Evolutionary conservation across 35 echinoderm and acorn worm genomes (phyloP).

Genomic region (Heliocidaris tuberculata): DNA sequence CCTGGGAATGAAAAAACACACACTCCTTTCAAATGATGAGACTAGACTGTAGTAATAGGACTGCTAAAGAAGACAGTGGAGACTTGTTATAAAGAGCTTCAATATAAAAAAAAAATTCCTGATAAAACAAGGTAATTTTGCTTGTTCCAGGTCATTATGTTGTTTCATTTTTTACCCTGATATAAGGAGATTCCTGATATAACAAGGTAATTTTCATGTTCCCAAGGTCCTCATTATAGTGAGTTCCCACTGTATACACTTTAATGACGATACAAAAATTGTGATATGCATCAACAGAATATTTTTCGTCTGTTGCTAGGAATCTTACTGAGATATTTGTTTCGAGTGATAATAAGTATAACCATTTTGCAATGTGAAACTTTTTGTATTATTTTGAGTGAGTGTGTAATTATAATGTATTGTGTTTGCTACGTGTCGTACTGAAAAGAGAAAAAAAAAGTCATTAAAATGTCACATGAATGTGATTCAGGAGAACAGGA

Average conservation of each 20-base stretch:
- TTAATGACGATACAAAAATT: neutral
- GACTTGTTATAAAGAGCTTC: too few relatives aligned
- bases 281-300: neutral
- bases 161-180: too few relatives aligned
- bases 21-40: too few relatives aligned
- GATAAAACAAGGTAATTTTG: too few relatives aligned
- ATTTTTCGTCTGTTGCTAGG: neutral
- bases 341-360: neutral
- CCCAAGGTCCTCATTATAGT: too few relatives aligned
- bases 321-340: neutral
- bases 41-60: too few relatives aligned
- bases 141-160: too few relatives aligned
- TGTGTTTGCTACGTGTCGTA: neutral
- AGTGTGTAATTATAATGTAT: neutral
- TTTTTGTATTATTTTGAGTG: conserved; percentile 19
- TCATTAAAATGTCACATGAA: neutral
- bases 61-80: too few relatives aligned
- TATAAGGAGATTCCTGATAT: too few relatives aligned
- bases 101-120: too few relatives aligned
- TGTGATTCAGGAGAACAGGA: neutral
- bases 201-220: too few relatives aligned
- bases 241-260: neutral
- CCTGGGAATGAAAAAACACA: too few relatives aligned
- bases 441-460: neutral
- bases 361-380: conserved; percentile 1